Base-by-base conservation (phyloP, 2,797 vertebrate species). In the Aselliscus stoliczkanus region DNA sequence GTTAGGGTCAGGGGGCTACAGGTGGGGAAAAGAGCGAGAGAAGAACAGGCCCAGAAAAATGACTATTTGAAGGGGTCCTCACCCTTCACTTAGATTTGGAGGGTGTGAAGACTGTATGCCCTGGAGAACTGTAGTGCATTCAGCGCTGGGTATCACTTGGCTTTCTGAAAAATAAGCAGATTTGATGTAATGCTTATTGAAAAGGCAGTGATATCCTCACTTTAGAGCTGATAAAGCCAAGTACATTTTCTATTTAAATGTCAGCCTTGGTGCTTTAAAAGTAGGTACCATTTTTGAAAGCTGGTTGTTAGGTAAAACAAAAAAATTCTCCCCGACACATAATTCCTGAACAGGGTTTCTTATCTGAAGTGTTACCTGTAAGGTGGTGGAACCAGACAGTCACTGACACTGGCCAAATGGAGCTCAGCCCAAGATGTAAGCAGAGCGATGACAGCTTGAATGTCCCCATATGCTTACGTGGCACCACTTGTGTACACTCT, bases 211-310 rank as follows among this genome's bases (percentile, higher is more conserved):
- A 25, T 62, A 4, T 37, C 64, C 64, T 64, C 39, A 52, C 20
- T 58, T 27, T 8, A 67, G n/a, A 92, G 44, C 42, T 76, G 42
- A 42, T 42, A 20, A 72, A 25, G 25, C 37, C 39, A 54, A 10
- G 70, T 31, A 37, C 17, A 29, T 52, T 54, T 72, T 92, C 14
- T 47, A 44, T 2, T 72, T 58, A 34, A 15, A 13, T 65, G 67
- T 76, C 12, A 14, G 69, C 25, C 82, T 89, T 47, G 44, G 31
- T 67, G 25, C 79, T 91, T 91, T 76, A 50, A 72, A 67, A 27
- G 54, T 80, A 75, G 58, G 44, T 84, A 25, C 27, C 23, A 17
- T 21, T 39, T 93, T 70, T 65, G 77, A 88, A 72, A 92, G 79
- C 39, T 65, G 29, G 52, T 27, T 34, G 4, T 70, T 65, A 44